Evolutionary conservation across 2,113 vertebrate species (phyloP).

Genomic region (Panthera leo): DNA sequence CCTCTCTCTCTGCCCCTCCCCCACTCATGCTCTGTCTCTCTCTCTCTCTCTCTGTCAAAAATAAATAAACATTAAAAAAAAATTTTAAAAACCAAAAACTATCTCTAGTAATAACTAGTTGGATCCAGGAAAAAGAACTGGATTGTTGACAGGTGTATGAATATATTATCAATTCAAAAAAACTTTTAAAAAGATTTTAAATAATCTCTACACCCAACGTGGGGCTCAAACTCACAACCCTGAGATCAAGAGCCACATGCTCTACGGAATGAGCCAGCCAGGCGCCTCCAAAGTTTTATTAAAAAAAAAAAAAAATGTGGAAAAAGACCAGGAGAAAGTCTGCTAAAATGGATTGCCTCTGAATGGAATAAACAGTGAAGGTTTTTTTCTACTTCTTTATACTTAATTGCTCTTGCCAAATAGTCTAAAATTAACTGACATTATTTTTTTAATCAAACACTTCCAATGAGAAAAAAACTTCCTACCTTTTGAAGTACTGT

Average conservation of each 20-base stretch:
- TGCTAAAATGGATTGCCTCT: neutral
- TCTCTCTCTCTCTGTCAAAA: too few species aligned
- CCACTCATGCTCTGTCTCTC: too few species aligned
- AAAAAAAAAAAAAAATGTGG: neutral
- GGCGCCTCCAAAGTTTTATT: neutral
- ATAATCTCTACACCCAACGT: neutral
- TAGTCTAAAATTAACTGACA: constrained; percentile 12
- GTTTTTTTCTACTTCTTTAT: constrained; percentile 27
- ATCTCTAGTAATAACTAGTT: neutral
- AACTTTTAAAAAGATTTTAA: neutral
- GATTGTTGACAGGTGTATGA: neutral
- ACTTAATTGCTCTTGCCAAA: constrained; percentile 16
- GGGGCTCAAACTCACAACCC: neutral
- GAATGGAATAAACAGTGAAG: neutral
- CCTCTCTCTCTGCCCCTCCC: too few species aligned
- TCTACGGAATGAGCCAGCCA: neutral
- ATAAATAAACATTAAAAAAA: too few species aligned
- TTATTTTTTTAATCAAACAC: constrained; percentile 37
- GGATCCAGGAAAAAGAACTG: neutral
- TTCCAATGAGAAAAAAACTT: constrained; percentile 9
- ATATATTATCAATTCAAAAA: neutral
- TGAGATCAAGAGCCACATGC: neutral
- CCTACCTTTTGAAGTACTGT: neutral
- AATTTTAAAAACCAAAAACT: neutral
- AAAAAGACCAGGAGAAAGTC: constrained; percentile 3